These are phyloP conservation scores for Seladonia tumulorum DNA, from an alignment of 2,888 invertebrate species.

Conservation along the genomic window DNA sequence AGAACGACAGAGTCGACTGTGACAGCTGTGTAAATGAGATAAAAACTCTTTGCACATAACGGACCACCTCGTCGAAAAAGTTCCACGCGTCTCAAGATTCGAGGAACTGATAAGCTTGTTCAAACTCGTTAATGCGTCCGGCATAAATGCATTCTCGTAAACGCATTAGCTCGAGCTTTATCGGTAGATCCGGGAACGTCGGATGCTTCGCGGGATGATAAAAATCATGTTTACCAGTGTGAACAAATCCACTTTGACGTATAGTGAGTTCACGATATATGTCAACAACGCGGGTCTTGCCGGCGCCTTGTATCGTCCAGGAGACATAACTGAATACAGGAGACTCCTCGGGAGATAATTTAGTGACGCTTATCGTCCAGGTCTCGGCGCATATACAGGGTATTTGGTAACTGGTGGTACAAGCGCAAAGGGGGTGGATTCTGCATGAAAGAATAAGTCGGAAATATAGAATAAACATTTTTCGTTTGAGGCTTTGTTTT, in stretches of 20 bases:
- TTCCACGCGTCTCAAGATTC: constrained; percentile 14
- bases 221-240: constrained; percentile 12
- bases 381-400: too few relatives aligned
- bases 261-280: too few relatives aligned
- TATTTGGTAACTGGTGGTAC: too few relatives aligned
- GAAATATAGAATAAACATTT: too few relatives aligned
- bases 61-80: neutral
- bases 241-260: neutral
- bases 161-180: constrained; percentile 16
- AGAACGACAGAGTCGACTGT: neutral
- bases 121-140: constrained; percentile 28
- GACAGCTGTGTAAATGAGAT: constrained; percentile 4
- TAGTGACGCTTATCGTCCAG: too few relatives aligned
- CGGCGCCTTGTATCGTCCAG: too few relatives aligned
- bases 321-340: too few relatives aligned
- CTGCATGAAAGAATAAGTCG: too few relatives aligned
- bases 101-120: constrained; percentile 32
- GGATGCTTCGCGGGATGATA: neutral
- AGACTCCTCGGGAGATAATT: too few relatives aligned
- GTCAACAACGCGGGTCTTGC: too few relatives aligned
- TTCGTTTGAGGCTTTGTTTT: too few relatives aligned
- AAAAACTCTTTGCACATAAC: neutral
- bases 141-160: neutral
- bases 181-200: constrained; percentile 28
- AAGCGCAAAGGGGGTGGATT: too few relatives aligned